Evolutionary conservation across 2,888 invertebrate species (phyloP).

Genomic region (Watsonalla binaria): DNA sequence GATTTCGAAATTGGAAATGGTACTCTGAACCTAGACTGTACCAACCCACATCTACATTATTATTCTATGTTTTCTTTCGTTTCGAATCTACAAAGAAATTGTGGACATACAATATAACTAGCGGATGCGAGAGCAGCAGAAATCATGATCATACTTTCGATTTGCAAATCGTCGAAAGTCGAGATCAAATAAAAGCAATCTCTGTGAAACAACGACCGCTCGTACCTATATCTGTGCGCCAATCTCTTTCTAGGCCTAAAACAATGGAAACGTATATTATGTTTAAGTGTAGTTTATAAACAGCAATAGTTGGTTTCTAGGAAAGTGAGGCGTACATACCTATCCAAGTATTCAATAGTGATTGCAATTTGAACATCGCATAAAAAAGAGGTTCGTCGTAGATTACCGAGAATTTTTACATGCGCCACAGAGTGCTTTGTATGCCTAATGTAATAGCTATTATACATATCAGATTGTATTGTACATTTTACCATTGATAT

Average conservation of each 20-base stretch:
- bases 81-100: too few species aligned
- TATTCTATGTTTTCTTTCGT: too few species aligned
- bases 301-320: not conserved
- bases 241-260: not conserved
- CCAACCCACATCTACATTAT: too few species aligned
- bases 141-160: too few species aligned
- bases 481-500: too few species aligned
- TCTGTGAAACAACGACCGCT: not conserved
- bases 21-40: too few species aligned
- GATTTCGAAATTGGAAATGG: too few species aligned
- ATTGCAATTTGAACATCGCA: slow-evolving; percentile 2
- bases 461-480: not conserved
- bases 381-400: not conserved
- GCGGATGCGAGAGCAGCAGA: too few species aligned
- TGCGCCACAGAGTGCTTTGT: slow-evolving; percentile 1
- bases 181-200: too few species aligned
- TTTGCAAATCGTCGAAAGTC: too few species aligned
- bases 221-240: not conserved
- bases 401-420: slow-evolving; percentile 1
- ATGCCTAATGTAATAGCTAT: not conserved
- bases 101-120: too few species aligned
- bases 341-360: not conserved
- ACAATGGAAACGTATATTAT: not conserved
- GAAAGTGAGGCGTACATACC: not conserved
- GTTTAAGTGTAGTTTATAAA: not conserved